Evolutionary conservation across 2,113 vertebrate species (phyloP), one percentile per base, ranked within the genome.

Genomic region (Caretta caretta): DNA sequence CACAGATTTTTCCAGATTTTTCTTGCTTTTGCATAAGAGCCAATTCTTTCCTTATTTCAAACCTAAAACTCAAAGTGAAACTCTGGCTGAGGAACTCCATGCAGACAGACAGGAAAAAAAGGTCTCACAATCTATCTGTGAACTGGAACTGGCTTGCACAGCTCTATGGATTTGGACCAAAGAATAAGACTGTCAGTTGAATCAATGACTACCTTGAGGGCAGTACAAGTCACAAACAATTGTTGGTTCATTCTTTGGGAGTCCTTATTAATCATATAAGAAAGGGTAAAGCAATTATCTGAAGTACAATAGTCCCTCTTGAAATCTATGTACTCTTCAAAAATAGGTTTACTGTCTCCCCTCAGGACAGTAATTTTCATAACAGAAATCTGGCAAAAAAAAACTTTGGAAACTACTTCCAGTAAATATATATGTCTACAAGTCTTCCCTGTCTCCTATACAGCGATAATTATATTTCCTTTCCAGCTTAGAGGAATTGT

Each of bases 341-440:
- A 93, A 92, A 81, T 51, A 93, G 48, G 49, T 93, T 96, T 95
- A 90, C 50, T 76, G 29, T 42, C 83, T 96, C 83, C 80, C 35
- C 94, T 96, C 90, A 95, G 94, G 72, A 93, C 84, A 90, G 76
- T 93, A 95, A 97, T 95, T 95, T 97, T 93, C 94, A 91, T 65
- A 96, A 78, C 72, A 94, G 53, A 95, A 95, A 42, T 89, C 92
- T 95, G 82, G 56, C 54, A 86, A 75, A 65, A 90, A 90, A 84
- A 90, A 83, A 8, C 31, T 81, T 82, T 65, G 75, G 46, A 89
- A 97, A 87, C 35, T 81, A 46, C 31, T 49, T 93, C 87, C 69
- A 50, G 3, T 90, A 87, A 46, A 14, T 75, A 65, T 48, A 29
- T 48, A 48, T 3, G 6, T 29, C 42, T 56, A 54, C 31, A 84